Percentiles rank a stretch among this genome's conserved stretches.
These are phyloP conservation scores for Trogon melanurus DNA, from an alignment of 2,113 vertebrate species.

Conservation along the genomic window DNA sequence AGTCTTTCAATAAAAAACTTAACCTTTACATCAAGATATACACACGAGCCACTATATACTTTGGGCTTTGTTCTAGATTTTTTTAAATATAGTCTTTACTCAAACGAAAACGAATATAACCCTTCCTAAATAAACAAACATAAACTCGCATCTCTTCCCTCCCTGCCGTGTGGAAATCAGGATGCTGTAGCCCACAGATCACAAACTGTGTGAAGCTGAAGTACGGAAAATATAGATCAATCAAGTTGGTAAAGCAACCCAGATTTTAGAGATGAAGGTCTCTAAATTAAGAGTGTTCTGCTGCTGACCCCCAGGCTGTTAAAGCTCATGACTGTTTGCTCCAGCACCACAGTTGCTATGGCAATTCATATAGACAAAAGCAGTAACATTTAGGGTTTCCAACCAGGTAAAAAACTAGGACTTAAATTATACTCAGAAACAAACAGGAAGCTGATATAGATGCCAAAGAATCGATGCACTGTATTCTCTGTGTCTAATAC, in stretches of 20 bases:
- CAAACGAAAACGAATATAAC: background rate
- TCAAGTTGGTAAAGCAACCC: background rate
- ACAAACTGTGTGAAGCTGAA: background rate
- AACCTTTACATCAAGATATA: background rate
- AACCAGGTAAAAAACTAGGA: slow-evolving; percentile 39
- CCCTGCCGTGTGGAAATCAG: background rate
- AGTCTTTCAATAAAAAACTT: background rate
- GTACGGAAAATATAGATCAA: background rate
- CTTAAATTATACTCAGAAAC: slow-evolving; percentile 18
- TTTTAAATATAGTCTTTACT: background rate
- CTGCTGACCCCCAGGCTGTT: slow-evolving; percentile 15
- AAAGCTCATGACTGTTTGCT: background rate
- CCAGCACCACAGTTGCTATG: slow-evolving; percentile 3
- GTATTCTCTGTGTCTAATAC: background rate
- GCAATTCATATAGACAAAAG: slow-evolving; percentile 46
- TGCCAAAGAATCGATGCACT: background rate
- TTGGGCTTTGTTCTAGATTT: background rate
- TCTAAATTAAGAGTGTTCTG: slow-evolving; percentile 10
- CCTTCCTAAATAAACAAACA: background rate
- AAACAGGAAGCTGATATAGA: slow-evolving; percentile 26
- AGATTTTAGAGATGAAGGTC: background rate
- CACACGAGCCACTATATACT: background rate
- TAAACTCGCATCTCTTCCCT: background rate
- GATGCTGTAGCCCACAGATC: background rate
- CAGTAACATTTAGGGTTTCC: background rate